Evolutionary conservation across 2,888 invertebrate species (phyloP), one percentile per base, ranked within the genome.

Genomic region (Stictocephala bisonia): DNA sequence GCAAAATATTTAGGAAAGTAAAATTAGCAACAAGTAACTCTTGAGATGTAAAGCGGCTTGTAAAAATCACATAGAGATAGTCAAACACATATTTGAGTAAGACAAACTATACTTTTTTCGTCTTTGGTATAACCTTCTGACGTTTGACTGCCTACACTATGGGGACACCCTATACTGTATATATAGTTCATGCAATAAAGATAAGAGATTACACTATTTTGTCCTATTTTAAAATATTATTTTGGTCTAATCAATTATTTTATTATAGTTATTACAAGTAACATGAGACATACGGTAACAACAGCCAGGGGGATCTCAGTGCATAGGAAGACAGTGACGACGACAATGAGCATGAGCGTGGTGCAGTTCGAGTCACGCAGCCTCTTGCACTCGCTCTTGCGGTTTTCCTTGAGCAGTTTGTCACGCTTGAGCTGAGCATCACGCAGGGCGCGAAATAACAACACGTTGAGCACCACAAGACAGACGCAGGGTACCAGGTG

Each of bases 401-500:
- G 86, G 82, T 92, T 93, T 83, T 91, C 93, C 76, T 91, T 89
- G 82, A 94, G 91, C 0, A 96, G 87, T 80, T 90, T 88, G 81
- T 91, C 90, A 35, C 95, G 86, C 76, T 93, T 90, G 71, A 89
- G 86, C 82, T 96, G 94, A 0, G 97, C 97, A 77, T 91, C 89
- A 70, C 92, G 87, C 89, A 98, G 90, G 0, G 96, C 95, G 67
- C 90, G 86, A 83, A 97, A 95, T 2, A 98, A 88, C 7, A 96
- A 86, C 0, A 94, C 90, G 83, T 97, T 97, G 66, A 98, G 88
- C 18, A 95, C 91, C 0, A 97, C 95, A 48, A 98, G 87, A 1
- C 93, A 90, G 9, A 93, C 90, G 86, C 97, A 97, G 0, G 97
- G 97, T 73, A 95, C 87, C 76, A 95, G 86, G 82, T 97, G 95